Evolutionary conservation across 2,797 vertebrate genomes (phyloP).

Genomic region (Okamejei kenojei): DNA sequence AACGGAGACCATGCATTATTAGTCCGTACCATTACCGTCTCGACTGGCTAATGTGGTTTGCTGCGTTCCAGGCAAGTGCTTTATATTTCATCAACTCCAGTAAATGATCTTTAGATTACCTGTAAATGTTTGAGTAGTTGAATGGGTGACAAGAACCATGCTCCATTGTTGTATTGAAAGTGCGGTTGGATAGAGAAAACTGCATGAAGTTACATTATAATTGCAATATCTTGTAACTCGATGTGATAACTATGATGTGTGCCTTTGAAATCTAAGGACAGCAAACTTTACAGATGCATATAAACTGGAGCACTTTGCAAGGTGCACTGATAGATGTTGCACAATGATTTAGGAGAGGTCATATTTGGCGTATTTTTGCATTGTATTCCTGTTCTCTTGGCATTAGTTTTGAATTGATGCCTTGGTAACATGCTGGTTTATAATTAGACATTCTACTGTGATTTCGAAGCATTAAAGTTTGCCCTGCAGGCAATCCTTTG

Average conservation of each 20-base stretch:
- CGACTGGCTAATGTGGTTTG: slow-evolving; percentile 98
- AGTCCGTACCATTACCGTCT: slow-evolving; percentile 88
- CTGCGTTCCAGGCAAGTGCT: slow-evolving; percentile 78
- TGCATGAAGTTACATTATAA: neutral
- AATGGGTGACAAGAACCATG: neutral
- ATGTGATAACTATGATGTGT: neutral
- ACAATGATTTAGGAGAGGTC: neutral
- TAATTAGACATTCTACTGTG: neutral
- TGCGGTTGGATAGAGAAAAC: neutral
- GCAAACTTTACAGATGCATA: neutral
- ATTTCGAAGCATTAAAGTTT: neutral
- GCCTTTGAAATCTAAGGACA: neutral
- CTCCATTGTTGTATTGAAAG: neutral
- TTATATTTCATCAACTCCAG: neutral
- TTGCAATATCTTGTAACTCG: neutral
- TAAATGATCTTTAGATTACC: neutral
- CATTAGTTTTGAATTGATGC: neutral
- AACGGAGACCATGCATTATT: slow-evolving; percentile 71
- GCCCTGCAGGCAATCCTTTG: neutral
- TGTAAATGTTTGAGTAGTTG: neutral
- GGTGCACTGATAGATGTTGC: neutral
- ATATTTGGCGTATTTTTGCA: neutral
- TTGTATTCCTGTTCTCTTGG: neutral
- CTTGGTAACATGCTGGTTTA: neutral
- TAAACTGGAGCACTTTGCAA: neutral